Percentiles rank a stretch among this genome's conserved stretches.
Evolutionary conservation across 2,888 invertebrate genomes (phyloP).

Genomic region (Orthosia incerta): DNA sequence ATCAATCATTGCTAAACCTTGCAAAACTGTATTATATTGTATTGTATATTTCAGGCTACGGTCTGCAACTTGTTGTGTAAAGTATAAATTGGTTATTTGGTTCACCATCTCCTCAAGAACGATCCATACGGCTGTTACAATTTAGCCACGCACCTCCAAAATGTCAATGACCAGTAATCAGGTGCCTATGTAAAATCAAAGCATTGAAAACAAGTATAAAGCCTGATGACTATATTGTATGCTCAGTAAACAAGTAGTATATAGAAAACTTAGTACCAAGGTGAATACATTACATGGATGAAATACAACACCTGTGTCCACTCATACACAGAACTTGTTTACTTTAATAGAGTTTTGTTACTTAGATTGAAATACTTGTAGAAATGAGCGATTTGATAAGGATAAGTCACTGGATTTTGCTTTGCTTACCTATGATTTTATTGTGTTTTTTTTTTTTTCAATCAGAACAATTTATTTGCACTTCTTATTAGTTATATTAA

Average conservation of each 20-base stretch:
- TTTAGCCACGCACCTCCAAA: neutral
- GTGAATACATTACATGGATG: constrained; percentile 59
- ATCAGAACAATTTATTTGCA: neutral
- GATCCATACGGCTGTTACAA: neutral
- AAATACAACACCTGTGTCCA: constrained; percentile 71
- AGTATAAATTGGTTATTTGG: too few species aligned
- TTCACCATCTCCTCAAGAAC: too few species aligned
- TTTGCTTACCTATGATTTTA: neutral
- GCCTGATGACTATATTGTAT: constrained; percentile 40
- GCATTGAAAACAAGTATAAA: constrained; percentile 25
- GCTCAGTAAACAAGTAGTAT: constrained; percentile 41
- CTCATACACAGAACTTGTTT: constrained; percentile 46
- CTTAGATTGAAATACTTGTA: constrained; percentile 43
- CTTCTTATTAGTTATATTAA: too few species aligned
- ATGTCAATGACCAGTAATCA: neutral
- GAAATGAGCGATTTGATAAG: constrained; percentile 29
- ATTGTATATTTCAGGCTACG: too few species aligned
- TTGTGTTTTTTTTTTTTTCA: neutral
- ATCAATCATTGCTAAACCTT: too few species aligned
- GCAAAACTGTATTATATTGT: too few species aligned
- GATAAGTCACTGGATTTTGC: constrained; percentile 22
- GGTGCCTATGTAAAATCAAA: constrained; percentile 24
- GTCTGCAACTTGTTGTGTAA: too few species aligned
- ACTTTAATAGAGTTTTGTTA: constrained; percentile 38
- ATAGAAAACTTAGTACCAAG: constrained; percentile 62